Percentiles rank a stretch among this genome's conserved stretches.
phyloP scores from a whole-genome alignment of 2,797 vertebrate genomes.

The Psittacula derbiana region DNA sequence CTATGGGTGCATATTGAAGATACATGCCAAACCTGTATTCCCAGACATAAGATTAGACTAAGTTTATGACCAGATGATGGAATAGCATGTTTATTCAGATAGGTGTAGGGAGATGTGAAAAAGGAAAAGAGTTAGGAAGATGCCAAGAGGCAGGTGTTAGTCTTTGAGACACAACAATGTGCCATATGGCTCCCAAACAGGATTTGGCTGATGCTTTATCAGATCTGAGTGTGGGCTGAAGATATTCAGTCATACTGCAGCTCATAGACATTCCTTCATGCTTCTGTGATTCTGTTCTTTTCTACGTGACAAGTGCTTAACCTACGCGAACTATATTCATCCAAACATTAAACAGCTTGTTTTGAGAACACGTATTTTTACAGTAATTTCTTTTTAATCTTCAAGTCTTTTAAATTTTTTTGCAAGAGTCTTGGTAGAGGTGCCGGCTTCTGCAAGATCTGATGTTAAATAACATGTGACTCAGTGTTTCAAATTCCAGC shows the following conservation, averaged over 20 bases:
- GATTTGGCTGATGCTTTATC: neutral
- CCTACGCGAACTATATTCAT: neutral
- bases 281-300: neutral
- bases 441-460: neutral
- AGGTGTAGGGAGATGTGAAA: neutral
- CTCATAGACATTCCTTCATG: accelerated
- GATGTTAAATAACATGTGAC: neutral
- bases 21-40: neutral
- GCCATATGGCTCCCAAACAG: neutral
- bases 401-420: neutral
- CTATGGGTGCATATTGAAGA: neutral
- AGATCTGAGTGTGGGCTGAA: neutral
- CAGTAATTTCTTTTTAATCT: neutral
- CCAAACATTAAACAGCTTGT: neutral
- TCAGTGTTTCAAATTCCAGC: neutral
- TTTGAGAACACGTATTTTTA: neutral
- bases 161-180: neutral
- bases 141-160: neutral
- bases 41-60: neutral
- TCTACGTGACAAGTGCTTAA: accelerated
- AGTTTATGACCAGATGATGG: neutral
- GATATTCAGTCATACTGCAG: neutral
- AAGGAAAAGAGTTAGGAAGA: neutral
- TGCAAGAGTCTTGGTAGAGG: accelerated
- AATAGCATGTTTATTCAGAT: neutral